Conservation (phyloP, 2,888 invertebrate species). For the Dasypolia templi region DNA sequence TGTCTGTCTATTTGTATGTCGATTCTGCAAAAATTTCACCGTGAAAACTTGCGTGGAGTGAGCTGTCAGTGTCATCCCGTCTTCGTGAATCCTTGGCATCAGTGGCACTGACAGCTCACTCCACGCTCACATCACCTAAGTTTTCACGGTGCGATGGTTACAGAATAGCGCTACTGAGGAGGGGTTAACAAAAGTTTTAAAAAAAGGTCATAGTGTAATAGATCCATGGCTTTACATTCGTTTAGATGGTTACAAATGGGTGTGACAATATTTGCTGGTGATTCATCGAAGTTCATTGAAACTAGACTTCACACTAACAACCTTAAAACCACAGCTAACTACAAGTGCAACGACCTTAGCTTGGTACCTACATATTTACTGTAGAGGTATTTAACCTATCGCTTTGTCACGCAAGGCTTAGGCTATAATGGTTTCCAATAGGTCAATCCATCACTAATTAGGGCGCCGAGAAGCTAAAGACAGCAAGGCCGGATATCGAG, state of each 20-base stretch:
- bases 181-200: rapidly evolving
- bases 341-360: constrained; percentile 38
- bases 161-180: too few species aligned
- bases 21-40: too few species aligned
- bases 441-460: constrained; percentile 15
- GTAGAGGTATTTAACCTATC: constrained; percentile 26
- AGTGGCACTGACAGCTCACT: background rate
- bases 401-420: constrained; percentile 25
- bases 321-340: constrained; percentile 24
- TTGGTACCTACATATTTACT: constrained; percentile 40
- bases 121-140: background rate
- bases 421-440: background rate
- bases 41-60: too few species aligned
- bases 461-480: background rate
- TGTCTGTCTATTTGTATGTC: too few species aligned
- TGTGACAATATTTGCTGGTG: constrained; percentile 27
- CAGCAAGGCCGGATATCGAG: background rate
- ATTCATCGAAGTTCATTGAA: constrained; percentile 49
- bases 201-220: background rate
- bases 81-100: too few species aligned
- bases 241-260: background rate
- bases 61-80: background rate
- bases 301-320: constrained; percentile 17
- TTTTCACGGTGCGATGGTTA: background rate
- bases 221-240: constrained; percentile 1